These are phyloP conservation scores for Hoplostethus atlanticus DNA, from an alignment of 2,797 vertebrate genomes.

Conservation along the genomic window DNA sequence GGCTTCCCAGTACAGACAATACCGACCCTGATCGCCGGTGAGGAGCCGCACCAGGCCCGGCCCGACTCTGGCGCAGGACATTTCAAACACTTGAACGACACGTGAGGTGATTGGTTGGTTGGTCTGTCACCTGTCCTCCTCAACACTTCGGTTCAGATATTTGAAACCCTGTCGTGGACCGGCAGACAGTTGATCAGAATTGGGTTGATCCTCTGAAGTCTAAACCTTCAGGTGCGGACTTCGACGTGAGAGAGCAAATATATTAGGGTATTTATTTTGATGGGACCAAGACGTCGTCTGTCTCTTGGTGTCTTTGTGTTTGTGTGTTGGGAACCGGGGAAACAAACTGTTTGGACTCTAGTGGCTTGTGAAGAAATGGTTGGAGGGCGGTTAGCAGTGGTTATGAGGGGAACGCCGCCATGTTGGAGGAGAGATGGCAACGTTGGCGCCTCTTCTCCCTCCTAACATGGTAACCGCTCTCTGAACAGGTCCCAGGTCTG, in stretches of 20 bases:
- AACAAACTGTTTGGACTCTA: no score
- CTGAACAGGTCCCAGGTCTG: no score
- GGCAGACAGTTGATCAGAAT: neutral
- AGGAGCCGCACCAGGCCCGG: rapidly evolving
- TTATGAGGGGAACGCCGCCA: no score
- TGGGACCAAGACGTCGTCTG: constrained; percentile 54
- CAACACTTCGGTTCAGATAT: neutral
- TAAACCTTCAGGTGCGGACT: neutral
- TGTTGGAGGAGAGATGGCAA: no score
- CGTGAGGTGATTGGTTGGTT: neutral
- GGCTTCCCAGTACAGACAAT: constrained; percentile 78
- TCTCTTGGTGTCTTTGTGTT: constrained; percentile 35
- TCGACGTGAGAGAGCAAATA: neutral
- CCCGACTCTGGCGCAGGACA: neutral
- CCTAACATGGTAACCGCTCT: no score
- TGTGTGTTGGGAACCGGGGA: constrained; percentile 18
- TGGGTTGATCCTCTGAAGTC: neutral
- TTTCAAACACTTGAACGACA: neutral
- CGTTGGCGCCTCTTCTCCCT: no score
- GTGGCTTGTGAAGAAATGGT: no score
- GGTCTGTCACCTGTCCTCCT: neutral
- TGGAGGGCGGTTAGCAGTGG: no score
- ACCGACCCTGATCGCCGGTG: constrained; percentile 81
- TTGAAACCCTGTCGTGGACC: neutral
- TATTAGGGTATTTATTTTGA: constrained; percentile 66